phyloP scores from a whole-genome alignment of 2,888 invertebrate species.

The Parasteatoda lunata region DNA sequence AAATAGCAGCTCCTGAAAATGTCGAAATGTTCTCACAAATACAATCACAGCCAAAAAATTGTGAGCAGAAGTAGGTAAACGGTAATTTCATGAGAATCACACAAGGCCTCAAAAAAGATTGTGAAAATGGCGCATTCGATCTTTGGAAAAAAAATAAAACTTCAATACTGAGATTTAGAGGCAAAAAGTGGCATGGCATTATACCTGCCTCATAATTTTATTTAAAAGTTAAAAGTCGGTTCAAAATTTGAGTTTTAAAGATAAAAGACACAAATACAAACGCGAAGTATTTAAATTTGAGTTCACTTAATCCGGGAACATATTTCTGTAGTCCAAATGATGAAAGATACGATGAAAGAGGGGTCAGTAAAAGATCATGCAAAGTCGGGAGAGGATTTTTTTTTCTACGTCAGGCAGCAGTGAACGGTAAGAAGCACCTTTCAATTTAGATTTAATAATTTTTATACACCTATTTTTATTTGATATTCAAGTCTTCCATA shows the following conservation, averaged over 20 bases:
- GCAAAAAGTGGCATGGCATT: background rate
- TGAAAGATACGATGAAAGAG: slow-evolving; percentile 56
- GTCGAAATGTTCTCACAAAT: slow-evolving; percentile 8
- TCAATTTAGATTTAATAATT: slow-evolving; percentile 36
- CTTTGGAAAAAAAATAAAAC: slow-evolving; percentile 45
- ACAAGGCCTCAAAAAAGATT: slow-evolving; percentile 30
- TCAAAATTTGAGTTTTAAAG: slow-evolving; percentile 22
- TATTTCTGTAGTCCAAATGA: slow-evolving; percentile 43
- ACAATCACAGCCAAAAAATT: slow-evolving; percentile 66
- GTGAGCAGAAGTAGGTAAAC: slow-evolving; percentile 59
- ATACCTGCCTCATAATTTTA: background rate
- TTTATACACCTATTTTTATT: slow-evolving; percentile 54
- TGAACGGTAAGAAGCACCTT: slow-evolving; percentile 66
- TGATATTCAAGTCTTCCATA: slow-evolving; percentile 25
- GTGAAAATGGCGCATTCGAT: slow-evolving; percentile 34
- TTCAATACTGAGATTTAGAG: slow-evolving; percentile 53
- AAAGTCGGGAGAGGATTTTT: slow-evolving; percentile 43
- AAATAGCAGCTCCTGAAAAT: too few species aligned
- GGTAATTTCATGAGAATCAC: slow-evolving; percentile 30
- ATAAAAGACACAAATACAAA: slow-evolving; percentile 61
- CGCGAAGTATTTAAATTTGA: slow-evolving; percentile 30
- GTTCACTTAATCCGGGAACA: slow-evolving; percentile 19
- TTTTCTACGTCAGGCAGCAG: slow-evolving; percentile 65
- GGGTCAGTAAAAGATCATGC: slow-evolving; percentile 64
- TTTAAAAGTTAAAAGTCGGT: background rate